Evolutionary conservation across 2,888 invertebrate genomes (phyloP), one percentile per base, ranked within the genome.

Genomic region (Sthenelais limicola): DNA sequence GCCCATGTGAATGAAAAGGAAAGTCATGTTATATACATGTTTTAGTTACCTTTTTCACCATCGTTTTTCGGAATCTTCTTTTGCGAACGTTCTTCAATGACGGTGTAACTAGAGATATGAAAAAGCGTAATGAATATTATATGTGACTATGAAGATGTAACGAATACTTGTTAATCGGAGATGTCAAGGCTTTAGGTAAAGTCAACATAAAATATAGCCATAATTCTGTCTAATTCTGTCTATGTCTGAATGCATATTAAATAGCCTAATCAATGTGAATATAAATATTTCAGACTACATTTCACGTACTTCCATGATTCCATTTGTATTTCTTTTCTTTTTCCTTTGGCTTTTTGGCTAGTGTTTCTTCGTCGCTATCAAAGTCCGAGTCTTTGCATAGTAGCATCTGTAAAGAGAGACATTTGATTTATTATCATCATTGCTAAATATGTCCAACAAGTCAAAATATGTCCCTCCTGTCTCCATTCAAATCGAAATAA

Each of bases 11-110:
- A 43, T n/a, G n/a, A n/a, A n/a, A n/a, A 52, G 4, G 56, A 43
- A 54, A 43, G 15, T 33, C 21, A 15, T 56, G 18, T 21, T 28
- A n/a, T n/a, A 15, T 28, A 18, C 38, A 43, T 32, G 12, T 33
- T 35, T n/a, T n/a, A 32, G 74, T 73, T 81, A 85, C 90, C 87
- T 98, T 99, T 88, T 99, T 99, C 86, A 95, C 96, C 33, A 98
- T 87, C 0, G 97, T 97, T 89, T 97, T 97, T 43, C 98, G 91
- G 84, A 98, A 98, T 73, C 98, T 91, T 71, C 97, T 91, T 80
- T 94, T 94, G 12, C 98, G 91, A 0, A 97, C 95, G 89, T 98
- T 98, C 88, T 98, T 99, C 73, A 97, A 90, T 0, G 98, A 97
- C 0, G 97, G 96, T 2, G 98, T 96, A 56, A 99, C 86, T 88